A percentile compares a stretch with the other conserved stretches of the same genome.
phyloP scores from a whole-genome alignment of 2,888 invertebrate species.

The Pterobdella sp. region DNA sequence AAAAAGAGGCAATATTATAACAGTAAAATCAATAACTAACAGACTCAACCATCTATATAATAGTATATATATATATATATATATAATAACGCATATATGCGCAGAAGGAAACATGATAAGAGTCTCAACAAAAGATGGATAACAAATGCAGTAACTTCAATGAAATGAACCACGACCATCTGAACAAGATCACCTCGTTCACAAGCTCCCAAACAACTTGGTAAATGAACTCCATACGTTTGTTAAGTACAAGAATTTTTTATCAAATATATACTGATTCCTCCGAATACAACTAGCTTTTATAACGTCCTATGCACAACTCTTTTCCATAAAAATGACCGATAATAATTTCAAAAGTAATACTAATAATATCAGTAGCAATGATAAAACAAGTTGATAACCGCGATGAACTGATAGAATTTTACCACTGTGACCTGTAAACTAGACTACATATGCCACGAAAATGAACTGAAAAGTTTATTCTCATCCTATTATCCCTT shows the following conservation, averaged over 20 bases:
- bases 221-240: too few species aligned
- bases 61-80: not conserved
- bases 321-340: not conserved
- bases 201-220: too few species aligned
- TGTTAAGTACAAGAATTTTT: too few species aligned
- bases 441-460: not conserved
- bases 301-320: not conserved
- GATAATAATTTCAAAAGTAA: not conserved
- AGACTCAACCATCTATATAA: not conserved
- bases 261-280: not conserved
- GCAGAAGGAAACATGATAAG: constrained; percentile 11
- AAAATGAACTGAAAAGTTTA: not conserved
- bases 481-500: not conserved
- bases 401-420: constrained; percentile 5
- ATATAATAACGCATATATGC: not conserved
- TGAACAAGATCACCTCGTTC: too few species aligned
- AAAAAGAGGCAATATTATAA: not conserved
- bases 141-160: constrained; percentile 17
- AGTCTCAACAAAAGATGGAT: not conserved
- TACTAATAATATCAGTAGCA: not conserved
- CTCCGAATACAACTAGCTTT: not conserved
- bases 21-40: not conserved
- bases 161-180: not conserved
- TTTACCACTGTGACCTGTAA: not conserved
- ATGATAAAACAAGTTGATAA: not conserved